These are phyloP conservation scores for Arctia plantaginis DNA, from an alignment of 2,888 invertebrate species.

Conservation along the genomic window DNA sequence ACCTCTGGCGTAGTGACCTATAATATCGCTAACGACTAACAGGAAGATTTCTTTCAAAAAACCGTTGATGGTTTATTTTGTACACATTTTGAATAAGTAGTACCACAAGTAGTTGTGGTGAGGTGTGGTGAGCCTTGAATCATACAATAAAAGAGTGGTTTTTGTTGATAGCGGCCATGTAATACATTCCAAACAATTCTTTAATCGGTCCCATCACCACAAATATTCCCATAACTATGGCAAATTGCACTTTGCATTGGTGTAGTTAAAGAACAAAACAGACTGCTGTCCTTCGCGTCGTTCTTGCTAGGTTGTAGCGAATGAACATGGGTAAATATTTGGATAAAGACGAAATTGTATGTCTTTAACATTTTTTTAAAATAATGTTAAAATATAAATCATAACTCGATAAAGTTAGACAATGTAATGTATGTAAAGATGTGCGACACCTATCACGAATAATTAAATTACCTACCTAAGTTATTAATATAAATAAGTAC, in stretches of 20 bases:
- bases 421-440: no score
- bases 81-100: background rate
- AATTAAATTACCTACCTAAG: no score
- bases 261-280: conserved; percentile 46
- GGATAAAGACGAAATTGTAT: background rate
- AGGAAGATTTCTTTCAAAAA: background rate
- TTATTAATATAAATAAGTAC: no score
- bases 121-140: conserved; percentile 14
- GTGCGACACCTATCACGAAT: no score
- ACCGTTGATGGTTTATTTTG: background rate
- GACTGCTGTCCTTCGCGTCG: conserved; percentile 63
- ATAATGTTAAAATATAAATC: no score
- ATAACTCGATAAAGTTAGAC: no score
- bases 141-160: conserved; percentile 31
- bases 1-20: background rate
- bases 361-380: background rate
- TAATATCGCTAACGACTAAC: background rate
- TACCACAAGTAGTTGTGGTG: background rate
- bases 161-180: conserved; percentile 53
- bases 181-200: conserved; percentile 56
- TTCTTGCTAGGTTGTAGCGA: conserved; percentile 34
- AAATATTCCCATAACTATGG: conserved; percentile 46
- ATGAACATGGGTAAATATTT: conserved; percentile 28
- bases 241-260: conserved; percentile 38
- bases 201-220: conserved; percentile 42